Evolutionary conservation across 2,797 vertebrate species (phyloP), one percentile per base, ranked within the genome.

Genomic region (Threskiornis aethiopicus): DNA sequence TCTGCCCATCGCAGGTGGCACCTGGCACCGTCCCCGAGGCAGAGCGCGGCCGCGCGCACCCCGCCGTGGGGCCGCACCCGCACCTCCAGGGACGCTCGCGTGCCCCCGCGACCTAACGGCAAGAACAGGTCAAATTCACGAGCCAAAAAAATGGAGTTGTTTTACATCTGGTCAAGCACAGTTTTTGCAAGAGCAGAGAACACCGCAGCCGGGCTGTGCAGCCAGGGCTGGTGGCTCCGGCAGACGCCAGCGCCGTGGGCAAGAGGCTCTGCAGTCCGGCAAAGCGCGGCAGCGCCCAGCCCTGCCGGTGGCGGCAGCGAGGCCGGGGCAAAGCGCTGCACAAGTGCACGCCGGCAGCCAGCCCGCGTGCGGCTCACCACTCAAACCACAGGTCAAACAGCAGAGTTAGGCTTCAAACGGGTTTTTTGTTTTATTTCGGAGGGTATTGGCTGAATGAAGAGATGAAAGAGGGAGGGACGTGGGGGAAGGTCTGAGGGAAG

Each of bases 51-150:
- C 37, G 37, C 37, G 37, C 2, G 1, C 12, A 15, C 11, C 24
- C 33, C 5, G 3, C 22, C 6, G 1, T 1, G 22, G 39, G 6
- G 19, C 39, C 5, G 24, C 3, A 0, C 1, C 1, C 5, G 5
- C 35, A 3, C 20, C 44, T 24, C 46, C 54, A 24, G 33, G 10
- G 18, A 19, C 1, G 17, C 31, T 16, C 9, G 0, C 0, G 15
- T 11, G 20, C 25, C 22, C 39, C 1, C 1, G 4, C 2, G 11
- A 52, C 15, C 46, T 4, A 17, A 18, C 20, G 25, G 29, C 7
- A 22, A 33, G 21, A 31, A 8, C 17, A 20, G 21, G 26, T 14
- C 44, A 33, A 51, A 57, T 5, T 3, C 7, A 3, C 57, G 41
- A 55, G 28, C 8, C 1, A 8, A 25, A 25, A 54, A 24, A 33